These are phyloP conservation scores for Sebastes kiyomatsui DNA, from an alignment of 2,797 vertebrate species.

Conservation along the genomic window DNA sequence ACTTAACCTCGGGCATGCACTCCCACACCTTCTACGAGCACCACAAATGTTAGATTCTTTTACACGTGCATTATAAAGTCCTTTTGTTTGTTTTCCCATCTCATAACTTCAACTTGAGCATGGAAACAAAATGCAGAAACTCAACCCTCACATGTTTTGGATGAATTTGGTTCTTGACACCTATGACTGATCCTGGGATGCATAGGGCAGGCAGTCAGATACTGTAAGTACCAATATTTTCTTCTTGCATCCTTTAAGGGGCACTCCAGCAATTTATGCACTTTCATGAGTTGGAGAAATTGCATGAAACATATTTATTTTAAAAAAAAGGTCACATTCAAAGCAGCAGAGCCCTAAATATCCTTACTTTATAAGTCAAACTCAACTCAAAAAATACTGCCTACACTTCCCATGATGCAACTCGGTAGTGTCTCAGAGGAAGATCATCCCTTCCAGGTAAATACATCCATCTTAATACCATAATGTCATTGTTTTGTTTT, in stretches of 20 bases:
- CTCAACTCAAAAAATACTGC: background rate
- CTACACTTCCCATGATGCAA: background rate
- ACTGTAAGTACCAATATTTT: background rate
- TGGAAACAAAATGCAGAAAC: background rate
- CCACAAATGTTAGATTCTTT: background rate
- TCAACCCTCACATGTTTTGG: background rate
- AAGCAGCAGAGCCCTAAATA: background rate
- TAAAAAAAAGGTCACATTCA: background rate
- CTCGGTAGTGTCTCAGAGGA: background rate
- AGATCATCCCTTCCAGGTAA: background rate
- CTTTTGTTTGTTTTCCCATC: background rate
- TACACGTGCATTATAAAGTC: background rate
- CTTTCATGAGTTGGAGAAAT: background rate
- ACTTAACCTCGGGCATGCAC: background rate
- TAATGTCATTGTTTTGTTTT: background rate
- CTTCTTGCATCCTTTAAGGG: background rate
- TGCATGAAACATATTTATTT: background rate
- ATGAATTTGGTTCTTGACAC: background rate
- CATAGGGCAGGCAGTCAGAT: background rate
- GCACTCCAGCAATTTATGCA: background rate
- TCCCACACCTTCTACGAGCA: background rate
- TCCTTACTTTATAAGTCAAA: background rate
- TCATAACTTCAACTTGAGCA: background rate
- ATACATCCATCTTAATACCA: background rate
- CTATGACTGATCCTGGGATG: background rate